Conservation (phyloP, 2,113 vertebrate genomes). For the Lophochroa leadbeateri region DNA sequence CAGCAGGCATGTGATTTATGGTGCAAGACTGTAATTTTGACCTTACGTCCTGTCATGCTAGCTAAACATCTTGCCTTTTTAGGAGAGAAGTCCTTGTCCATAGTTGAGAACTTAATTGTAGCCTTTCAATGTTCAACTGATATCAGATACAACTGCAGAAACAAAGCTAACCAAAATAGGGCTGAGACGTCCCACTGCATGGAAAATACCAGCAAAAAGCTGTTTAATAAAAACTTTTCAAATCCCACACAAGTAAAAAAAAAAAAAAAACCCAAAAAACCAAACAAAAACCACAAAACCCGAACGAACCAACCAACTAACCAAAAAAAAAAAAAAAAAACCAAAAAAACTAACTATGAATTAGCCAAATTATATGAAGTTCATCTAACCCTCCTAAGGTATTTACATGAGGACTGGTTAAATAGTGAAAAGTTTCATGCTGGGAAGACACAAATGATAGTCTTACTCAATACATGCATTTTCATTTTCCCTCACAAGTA, state of each 20-base stretch:
- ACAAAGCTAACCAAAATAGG: not conserved
- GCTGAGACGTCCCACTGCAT: not conserved
- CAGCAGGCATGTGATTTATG: not conserved
- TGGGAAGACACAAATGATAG: not conserved
- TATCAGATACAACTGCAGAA: not conserved
- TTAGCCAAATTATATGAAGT: not conserved
- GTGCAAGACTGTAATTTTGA: slow-evolving; percentile 5
- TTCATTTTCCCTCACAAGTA: not conserved
- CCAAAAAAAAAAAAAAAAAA: too few relatives aligned
- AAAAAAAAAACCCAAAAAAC: accelerated
- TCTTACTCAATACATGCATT: not conserved
- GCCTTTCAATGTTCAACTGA: not conserved
- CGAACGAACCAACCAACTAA: not conserved
- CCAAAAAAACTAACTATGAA: not conserved
- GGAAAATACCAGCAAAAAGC: not conserved
- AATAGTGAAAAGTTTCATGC: not conserved
- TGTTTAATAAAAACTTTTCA: not conserved
- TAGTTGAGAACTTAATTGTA: not conserved
- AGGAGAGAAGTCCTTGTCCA: not conserved
- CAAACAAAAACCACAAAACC: not conserved
- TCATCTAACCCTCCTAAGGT: not conserved
- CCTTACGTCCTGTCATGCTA: not conserved
- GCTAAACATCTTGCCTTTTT: not conserved
- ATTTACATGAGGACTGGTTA: not conserved
- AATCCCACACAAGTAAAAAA: not conserved